Evolutionary conservation across 2,113 vertebrate species (phyloP).

Genomic region (Myotis lucifugus): DNA sequence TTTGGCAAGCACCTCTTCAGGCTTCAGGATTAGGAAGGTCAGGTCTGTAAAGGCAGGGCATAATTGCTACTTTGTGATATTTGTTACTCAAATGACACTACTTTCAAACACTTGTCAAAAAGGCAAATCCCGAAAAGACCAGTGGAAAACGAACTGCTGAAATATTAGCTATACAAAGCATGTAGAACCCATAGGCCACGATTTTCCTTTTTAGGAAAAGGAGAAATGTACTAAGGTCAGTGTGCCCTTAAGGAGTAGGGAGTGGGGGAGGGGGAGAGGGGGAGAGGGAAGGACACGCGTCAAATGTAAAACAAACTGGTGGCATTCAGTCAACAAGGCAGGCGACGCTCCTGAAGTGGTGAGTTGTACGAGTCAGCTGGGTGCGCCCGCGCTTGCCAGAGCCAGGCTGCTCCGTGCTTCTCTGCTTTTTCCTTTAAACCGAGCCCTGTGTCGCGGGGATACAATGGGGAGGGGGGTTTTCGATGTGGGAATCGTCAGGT

Average conservation of each 20-base stretch:
- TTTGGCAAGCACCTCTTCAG: conserved; percentile 41
- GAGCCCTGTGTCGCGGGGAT: background rate
- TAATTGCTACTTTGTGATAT: conserved; percentile 81
- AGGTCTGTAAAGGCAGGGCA: conserved; percentile 45
- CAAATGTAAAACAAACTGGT: conserved; percentile 57
- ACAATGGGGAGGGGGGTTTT: conserved; percentile 6
- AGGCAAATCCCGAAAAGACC: conserved; percentile 80
- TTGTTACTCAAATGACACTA: conserved; percentile 82
- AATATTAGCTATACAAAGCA: conserved; percentile 53
- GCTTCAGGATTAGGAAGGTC: conserved; percentile 34
- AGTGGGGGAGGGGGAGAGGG: background rate
- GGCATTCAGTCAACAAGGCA: conserved; percentile 41
- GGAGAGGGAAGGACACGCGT: conserved; percentile 6
- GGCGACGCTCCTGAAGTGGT: conserved; percentile 31
- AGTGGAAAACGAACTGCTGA: conserved; percentile 75
- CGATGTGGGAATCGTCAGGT: conserved; percentile 69
- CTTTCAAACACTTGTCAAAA: conserved; percentile 79
- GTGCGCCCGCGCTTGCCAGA: background rate
- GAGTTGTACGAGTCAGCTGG: conserved; percentile 15
- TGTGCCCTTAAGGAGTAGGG: background rate
- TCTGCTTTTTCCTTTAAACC: conserved; percentile 13
- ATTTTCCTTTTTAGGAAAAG: conserved; percentile 49
- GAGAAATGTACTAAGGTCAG: conserved; percentile 63
- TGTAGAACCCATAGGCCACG: background rate
- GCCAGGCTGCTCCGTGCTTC: background rate